Conservation (phyloP, 2,797 vertebrate species). For the Sebastes trivittatus region DNA sequence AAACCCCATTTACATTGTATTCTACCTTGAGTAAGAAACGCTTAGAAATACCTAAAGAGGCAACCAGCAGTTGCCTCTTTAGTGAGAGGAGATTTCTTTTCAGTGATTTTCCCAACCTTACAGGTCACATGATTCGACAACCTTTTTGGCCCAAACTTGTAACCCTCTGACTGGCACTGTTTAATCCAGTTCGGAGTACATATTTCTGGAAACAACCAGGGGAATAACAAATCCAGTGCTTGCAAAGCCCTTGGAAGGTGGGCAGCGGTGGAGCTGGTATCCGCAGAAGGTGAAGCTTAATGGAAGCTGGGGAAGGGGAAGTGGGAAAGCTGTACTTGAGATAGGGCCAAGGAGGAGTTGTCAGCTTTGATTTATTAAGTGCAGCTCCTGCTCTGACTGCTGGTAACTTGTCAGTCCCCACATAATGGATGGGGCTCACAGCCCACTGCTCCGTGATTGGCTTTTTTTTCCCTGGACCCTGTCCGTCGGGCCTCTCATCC, state of each 20-base stretch:
- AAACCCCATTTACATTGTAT: neutral
- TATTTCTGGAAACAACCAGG: slow-evolving; percentile 56
- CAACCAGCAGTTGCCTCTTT: neutral
- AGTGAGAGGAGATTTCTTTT: neutral
- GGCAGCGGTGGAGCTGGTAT: slow-evolving; percentile 42
- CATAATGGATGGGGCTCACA: slow-evolving; percentile 90
- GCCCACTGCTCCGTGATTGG: slow-evolving; percentile 86
- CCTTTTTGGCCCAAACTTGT: neutral
- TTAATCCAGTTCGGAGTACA: slow-evolving; percentile 37
- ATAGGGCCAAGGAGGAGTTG: slow-evolving; percentile 89
- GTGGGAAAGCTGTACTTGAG: slow-evolving; percentile 86
- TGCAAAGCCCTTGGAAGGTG: slow-evolving; percentile 62
- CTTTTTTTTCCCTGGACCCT: slow-evolving; percentile 72
- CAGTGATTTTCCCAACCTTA: neutral
- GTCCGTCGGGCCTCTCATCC: slow-evolving; percentile 67
- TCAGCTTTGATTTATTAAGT: slow-evolving; percentile 98
- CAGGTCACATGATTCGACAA: slow-evolving; percentile 10
- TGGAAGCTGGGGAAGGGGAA: slow-evolving; percentile 75
- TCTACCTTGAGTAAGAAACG: neutral
- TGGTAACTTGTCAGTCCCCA: slow-evolving; percentile 88
- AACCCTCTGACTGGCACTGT: slow-evolving; percentile 7
- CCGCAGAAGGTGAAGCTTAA: slow-evolving; percentile 77
- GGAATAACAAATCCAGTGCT: slow-evolving; percentile 48
- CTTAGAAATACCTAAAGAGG: neutral
- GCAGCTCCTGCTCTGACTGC: slow-evolving; percentile 86